Percentiles rank a stretch among this genome's conserved stretches.
These are phyloP conservation scores for Morpho deidamia DNA, from an alignment of 2,888 invertebrate genomes.

Conservation along the genomic window DNA sequence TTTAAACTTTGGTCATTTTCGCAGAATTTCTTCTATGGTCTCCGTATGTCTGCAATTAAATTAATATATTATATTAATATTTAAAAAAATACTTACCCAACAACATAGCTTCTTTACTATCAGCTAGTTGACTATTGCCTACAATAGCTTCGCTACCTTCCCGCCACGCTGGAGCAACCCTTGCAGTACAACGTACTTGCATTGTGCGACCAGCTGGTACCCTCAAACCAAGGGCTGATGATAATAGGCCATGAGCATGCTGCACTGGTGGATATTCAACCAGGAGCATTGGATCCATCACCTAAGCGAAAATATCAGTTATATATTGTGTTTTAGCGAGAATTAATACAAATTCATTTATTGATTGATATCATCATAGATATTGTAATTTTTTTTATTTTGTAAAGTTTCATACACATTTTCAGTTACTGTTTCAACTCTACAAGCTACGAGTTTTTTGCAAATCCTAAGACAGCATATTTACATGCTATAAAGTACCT, in stretches of 20 bases:
- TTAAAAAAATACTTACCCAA: slow-evolving; percentile 44
- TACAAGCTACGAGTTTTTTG: no score
- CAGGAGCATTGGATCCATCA: slow-evolving; percentile 54
- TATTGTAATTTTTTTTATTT: no score
- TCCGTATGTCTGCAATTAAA: no score
- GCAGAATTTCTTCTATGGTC: no score
- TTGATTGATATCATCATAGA: no score
- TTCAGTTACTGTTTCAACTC: no score
- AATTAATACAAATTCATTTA: no score
- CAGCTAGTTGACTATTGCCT: slow-evolving; percentile 63
- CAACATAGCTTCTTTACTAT: slow-evolving; percentile 71
- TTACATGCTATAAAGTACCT: no score
- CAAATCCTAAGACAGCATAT: no score
- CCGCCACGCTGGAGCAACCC: slow-evolving; percentile 67
- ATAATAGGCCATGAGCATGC: slow-evolving; percentile 62
- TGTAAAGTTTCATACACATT: no score
- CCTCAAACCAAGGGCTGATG: slow-evolving; percentile 59
- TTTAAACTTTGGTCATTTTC: no score
- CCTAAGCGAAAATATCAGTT: slow-evolving; percentile 34
- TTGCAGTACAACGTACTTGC: slow-evolving; percentile 65
- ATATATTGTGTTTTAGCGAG: background rate
- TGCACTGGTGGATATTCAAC: slow-evolving; percentile 64
- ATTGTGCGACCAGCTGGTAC: slow-evolving; percentile 62
- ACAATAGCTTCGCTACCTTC: slow-evolving; percentile 71
- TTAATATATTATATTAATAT: no score